Evolutionary conservation across 2,888 invertebrate species (phyloP), one percentile per base, ranked within the genome.

Genomic region (Drosophila cracens): DNA sequence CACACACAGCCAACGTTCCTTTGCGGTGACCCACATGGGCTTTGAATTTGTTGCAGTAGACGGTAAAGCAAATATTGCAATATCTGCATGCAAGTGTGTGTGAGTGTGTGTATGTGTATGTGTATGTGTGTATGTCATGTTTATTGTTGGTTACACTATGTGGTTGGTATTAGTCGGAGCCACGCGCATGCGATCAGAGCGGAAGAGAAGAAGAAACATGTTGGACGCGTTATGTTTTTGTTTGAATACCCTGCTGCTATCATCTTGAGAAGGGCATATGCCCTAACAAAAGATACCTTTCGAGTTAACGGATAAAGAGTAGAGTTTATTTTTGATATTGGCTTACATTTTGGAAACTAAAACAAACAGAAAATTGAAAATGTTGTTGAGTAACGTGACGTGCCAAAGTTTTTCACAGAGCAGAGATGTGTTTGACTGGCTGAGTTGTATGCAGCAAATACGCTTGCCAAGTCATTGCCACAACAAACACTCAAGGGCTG

Each of bases 401-500:
- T 25, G 16, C 16, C 25, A 16, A 25, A 8, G 8, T 8, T 16
- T 25, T 16, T 46, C 25, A 16, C 46, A 25, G 25, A 25, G 46
- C 46, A 46, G 16, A 16, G 46, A 11, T 38, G 64, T 67, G 76
- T 16, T 51, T 52, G 38, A 48, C 52, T 60, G 62, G 25, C 56
- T 56, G 43, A 46, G 51, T 40, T 57, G 74, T 29, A 63, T 79
- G 63, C 53, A 74, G 74, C 48, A 60, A 64, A 68, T 79, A 75
- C 66, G 76, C 51, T 74, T 70, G 79, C 64, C 70, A 68, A 81
- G 81, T 43, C 72, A 77, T 78, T 81, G 82, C 75, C 82, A 70
- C 79, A 87, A 81, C 81, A 90, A 82, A 86, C 89, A 88, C 89
- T 90, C 87, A 83, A 79, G 53, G 76, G 84, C 87, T 87, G 90